Evolutionary conservation across 2,888 invertebrate species (phyloP), one percentile per base, ranked within the genome.

Genomic region (Gymnocheta viridis): DNA sequence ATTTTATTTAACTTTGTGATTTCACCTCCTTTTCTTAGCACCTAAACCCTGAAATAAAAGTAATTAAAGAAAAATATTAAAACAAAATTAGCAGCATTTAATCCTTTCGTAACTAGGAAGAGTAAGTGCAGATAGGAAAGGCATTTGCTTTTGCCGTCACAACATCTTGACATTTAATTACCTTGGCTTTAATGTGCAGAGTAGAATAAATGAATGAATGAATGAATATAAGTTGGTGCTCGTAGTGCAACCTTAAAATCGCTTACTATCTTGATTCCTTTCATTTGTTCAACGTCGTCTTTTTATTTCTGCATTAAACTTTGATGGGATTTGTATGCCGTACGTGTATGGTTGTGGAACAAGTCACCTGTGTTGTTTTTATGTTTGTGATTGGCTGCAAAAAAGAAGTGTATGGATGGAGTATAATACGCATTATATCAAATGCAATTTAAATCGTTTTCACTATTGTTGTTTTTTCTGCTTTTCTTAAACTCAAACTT

Each of bases 121-220:
- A 24, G 54, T 41, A 10, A 19, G 66, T 62, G 66, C 32, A 32
- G 22, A 32, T n/a, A 32, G 29, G 32, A 29, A 47, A 41, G 27
- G 35, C 10, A 64, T 54, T 64, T 64, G 35, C 70, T 35, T n/a
- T 69, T 62, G 67, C 69, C 72, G 79, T 69, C 76, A 82, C 82
- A 86, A 82, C 82, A 83, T 80, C 86, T 82, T 86, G 86, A 85
- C 82, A 85, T 85, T 85, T 85, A 85, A 86, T 86, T 86, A 85
- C 78, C 85, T 85, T 74, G 74, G 82, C 80, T 56, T 56, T 81
- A 77, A 69, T 73, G 17, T 72, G 35, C 32, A 73, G 35, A 54
- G 41, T 81, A 4, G 51, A 60, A 66, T 47, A 32, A 62, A 60
- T 56, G 17, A 54, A 67, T 35, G 72, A 62, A 60, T 56, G 17